These are phyloP conservation scores for Drosophila tripunctata DNA, from an alignment of 2,888 invertebrate genomes.

Conservation along the genomic window DNA sequence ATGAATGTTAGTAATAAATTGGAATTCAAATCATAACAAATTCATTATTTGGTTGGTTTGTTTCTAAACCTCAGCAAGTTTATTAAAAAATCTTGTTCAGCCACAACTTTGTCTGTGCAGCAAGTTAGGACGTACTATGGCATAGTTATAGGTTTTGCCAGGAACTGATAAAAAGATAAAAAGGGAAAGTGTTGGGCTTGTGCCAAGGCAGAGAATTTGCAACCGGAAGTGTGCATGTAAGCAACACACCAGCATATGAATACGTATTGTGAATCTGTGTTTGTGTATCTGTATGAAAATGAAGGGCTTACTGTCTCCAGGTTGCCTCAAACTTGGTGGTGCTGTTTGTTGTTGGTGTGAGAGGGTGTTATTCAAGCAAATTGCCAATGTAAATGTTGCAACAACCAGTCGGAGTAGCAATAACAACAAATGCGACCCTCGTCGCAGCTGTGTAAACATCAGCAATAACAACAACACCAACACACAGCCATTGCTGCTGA, in stretches of 20 bases:
- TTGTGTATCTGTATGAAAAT: constrained; percentile 12
- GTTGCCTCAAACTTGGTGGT: constrained; percentile 25
- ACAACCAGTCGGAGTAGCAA: constrained; percentile 37
- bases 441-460: constrained; percentile 74
- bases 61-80: too few species aligned
- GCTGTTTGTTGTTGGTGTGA: neutral
- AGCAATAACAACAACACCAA: constrained; percentile 51
- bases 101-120: neutral
- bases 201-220: constrained; percentile 41
- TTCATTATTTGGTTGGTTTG: too few species aligned
- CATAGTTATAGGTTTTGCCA: constrained; percentile 11
- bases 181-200: constrained; percentile 49
- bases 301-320: constrained; percentile 24
- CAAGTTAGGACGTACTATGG: constrained; percentile 2
- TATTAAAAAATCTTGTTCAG: too few species aligned
- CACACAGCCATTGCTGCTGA: constrained; percentile 53
- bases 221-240: constrained; percentile 58
- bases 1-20: too few species aligned
- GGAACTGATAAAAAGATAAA: neutral
- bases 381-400: constrained; percentile 17
- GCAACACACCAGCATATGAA: constrained; percentile 12
- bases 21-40: too few species aligned
- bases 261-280: constrained; percentile 4
- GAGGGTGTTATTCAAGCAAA: constrained; percentile 12
- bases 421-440: constrained; percentile 67